Evolutionary conservation across 1,140 invertebrate genomes (phyloP), one percentile per base, ranked within the genome.

Genomic region (Littorina saxatilis): DNA sequence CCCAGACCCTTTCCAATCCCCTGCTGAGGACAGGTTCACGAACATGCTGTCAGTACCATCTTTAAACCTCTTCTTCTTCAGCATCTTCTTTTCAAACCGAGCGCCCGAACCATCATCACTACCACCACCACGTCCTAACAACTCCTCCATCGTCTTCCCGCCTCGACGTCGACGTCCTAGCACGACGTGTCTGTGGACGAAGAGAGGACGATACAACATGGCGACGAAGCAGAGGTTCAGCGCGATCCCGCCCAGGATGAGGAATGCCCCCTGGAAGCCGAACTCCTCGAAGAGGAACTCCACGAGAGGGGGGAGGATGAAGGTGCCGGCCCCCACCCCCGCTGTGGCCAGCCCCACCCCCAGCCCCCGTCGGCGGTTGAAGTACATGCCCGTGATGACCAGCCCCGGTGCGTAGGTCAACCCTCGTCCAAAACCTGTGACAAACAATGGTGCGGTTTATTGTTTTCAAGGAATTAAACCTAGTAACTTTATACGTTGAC

Each of bases 311-410:
- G 92, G 92, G 37, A 92, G 82, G 11, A 92, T 27, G 76, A 93
- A 91, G 2, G 90, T 89, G 17, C 92, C 92, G 7, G 90, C 73
- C 2, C 91, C 91, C 43, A 89, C 88, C 9, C 92, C 92, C 0
- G 92, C 85, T 17, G 88, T 89, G 0, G 91, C 87, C 13, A 93
- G 83, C 2, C 91, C 91, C 37, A 88, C 81, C 0, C 91, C 91
- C 17, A 87, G 78, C 3, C 90, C 88, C 23, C 88, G 81, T 37
- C 84, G 84, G 35, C 88, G 87, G 27, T 88, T 78, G 66, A 92
- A 92, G 68, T 91, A 90, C 73, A 83, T 75, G 0, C 88, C 88
- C 13, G 91, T 88, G 29, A 92, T 89, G 15, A 92, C 87, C 0
- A 91, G 82, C 2, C 85, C 87, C 39, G 91, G 88, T 1, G 90